Evolutionary conservation across 2,888 invertebrate genomes (phyloP), one percentile per base, ranked within the genome.

Genomic region (Alitta virens): DNA sequence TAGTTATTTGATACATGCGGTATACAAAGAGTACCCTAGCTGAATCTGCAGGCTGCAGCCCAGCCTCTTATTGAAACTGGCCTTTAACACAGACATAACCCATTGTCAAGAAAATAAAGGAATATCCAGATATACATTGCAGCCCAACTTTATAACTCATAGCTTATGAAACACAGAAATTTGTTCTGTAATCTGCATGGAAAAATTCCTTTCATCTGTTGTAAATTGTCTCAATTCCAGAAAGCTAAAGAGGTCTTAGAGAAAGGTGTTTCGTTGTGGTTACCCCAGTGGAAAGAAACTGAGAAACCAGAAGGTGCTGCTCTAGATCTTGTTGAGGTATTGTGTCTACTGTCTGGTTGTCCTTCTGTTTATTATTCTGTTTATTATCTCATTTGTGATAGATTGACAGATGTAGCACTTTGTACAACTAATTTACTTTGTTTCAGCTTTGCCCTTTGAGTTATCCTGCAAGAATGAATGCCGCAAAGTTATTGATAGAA

Each of bases 241-340:
- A 77, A 78, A 67, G 81, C 82, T 2, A 75, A 74, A 60, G 71
- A 77, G 49, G 73, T 72, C 50, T 77, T 82, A 27, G 70, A 79
- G 43, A 78, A 80, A 62, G 82, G 83, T 69, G 72, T 83, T 50
- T 75, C 78, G 5, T 66, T 83, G 40, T 84, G 84, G 83, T 70
- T 83, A 66, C 83, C 83, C 12, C 50, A 56, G 43, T 43, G 67
- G 62, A 56, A 53, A 42, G 64, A 66, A 27, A 62, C 62, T 14
- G 42, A 55, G n/a, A 55, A 68, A 49, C 56, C 65, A 40, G 64
- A 69, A 53, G 72, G 70, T 14, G 74, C 71, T 40, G 66, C 70
- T 2, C 69, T 72, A 59, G 78, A 79, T 63, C 76, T 76, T 3
- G 67, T 78, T 43, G 73, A 75, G 60, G 74, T 72, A 43, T n/a